These are phyloP conservation scores for Lacerta agilis DNA, from an alignment of 2,797 vertebrate genomes.

Conservation along the genomic window DNA sequence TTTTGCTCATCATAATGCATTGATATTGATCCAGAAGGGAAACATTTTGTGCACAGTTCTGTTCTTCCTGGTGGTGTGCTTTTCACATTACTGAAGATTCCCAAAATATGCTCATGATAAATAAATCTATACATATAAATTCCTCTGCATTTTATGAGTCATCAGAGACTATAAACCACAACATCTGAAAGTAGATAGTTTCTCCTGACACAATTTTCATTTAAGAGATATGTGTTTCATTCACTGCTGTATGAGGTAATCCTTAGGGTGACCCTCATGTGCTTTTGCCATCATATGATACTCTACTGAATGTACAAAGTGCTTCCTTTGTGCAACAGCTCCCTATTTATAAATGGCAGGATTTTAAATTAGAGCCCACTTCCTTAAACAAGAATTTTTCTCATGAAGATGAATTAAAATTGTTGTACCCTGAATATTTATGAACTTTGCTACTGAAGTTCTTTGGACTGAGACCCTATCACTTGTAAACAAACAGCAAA, in stretches of 20 bases:
- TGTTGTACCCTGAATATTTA: constrained; percentile 17
- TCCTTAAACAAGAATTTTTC: constrained; percentile 19
- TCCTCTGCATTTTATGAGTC: constrained; percentile 27
- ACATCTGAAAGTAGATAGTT: constrained; percentile 7
- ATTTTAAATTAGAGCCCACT: constrained; percentile 33
- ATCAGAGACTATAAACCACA: constrained; percentile 10
- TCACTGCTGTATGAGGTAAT: constrained; percentile 48
- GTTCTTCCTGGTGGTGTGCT: constrained; percentile 19
- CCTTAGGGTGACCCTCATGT: constrained; percentile 54
- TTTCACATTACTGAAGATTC: constrained; percentile 49
- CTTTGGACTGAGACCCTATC: constrained; percentile 3
- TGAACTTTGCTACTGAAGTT: background rate
- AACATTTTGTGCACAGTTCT: constrained; percentile 23
- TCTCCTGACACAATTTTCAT: constrained; percentile 30
- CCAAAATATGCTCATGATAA: constrained; percentile 41
- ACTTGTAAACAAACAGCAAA: constrained; percentile 17
- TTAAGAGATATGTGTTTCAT: constrained; percentile 25
- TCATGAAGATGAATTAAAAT: constrained; percentile 36
- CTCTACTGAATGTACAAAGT: constrained; percentile 34
- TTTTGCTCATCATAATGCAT: constrained; percentile 1
- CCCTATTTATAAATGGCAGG: constrained; percentile 43
- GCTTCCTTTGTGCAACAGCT: constrained; percentile 52
- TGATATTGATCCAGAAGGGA: constrained; percentile 36
- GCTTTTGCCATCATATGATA: constrained; percentile 66
- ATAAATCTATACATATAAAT: constrained; percentile 44